These are phyloP conservation scores for Epinotia ramella DNA, from an alignment of 2,888 invertebrate species.

Conservation along the genomic window DNA sequence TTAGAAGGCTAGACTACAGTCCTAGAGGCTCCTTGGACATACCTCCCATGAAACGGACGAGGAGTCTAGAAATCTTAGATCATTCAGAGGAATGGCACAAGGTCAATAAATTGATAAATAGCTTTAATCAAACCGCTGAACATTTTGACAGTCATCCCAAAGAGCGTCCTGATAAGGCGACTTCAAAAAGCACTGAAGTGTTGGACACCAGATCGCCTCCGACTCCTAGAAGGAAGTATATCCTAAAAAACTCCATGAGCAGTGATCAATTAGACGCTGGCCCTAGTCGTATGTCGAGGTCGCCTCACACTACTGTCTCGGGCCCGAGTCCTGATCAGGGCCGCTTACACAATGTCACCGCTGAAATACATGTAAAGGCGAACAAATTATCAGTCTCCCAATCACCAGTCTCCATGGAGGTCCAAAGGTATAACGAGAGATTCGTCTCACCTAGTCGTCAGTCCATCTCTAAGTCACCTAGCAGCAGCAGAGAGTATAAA, in stretches of 20 bases:
- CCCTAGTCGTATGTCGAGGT: conserved; percentile 66
- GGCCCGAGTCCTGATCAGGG: conserved; percentile 58
- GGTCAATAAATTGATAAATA: conserved; percentile 71
- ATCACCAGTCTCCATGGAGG: conserved; percentile 73
- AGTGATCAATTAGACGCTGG: conserved; percentile 77
- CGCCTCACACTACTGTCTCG: conserved; percentile 56
- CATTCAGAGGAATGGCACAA: conserved; percentile 77
- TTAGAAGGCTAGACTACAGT: conserved; percentile 76
- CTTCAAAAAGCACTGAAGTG: conserved; percentile 83
- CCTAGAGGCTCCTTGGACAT: conserved; percentile 83
- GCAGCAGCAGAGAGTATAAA: conserved; percentile 58
- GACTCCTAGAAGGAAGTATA: conserved; percentile 67
- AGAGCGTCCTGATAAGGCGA: conserved; percentile 73
- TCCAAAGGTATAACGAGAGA: conserved; percentile 66
- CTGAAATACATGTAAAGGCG: conserved; percentile 79
- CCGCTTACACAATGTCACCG: conserved; percentile 72
- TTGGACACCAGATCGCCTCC: conserved; percentile 69
- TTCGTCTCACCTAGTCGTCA: conserved; percentile 71
- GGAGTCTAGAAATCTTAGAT: conserved; percentile 89
- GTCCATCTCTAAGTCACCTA: conserved; percentile 69
- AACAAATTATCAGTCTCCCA: conserved; percentile 74
- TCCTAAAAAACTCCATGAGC: conserved; percentile 74
- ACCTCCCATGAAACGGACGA: conserved; percentile 87
- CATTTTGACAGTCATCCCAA: conserved; percentile 74
- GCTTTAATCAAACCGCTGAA: conserved; percentile 73